Evolutionary conservation across 2,797 vertebrate genomes (phyloP), one percentile per base, ranked within the genome.

Genomic region (Bufotes viridis): DNA sequence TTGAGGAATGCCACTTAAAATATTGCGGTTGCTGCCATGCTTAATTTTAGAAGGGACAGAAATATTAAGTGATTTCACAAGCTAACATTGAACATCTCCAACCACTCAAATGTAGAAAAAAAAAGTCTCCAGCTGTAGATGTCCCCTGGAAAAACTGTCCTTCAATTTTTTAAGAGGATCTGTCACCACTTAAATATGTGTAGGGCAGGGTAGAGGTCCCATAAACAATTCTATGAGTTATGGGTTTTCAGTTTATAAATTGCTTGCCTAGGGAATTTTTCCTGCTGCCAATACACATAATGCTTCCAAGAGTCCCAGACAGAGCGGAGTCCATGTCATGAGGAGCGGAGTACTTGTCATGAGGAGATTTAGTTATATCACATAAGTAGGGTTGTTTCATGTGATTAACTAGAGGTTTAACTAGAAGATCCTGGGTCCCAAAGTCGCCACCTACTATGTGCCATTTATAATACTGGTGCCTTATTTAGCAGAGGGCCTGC

Each of bases 41-140:
- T 83, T 83, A 53, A 17, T 70, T 29, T 81, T 18, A 70, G 51
- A 72, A 29, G 49, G 26, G 81, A 29, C 51, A 57, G 24, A 84
- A 74, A 74, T 74, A 24, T 72, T 29, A 17, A 34, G 8, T n/a
- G 20, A 81, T 81, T 63, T 42, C 18, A 42, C 29, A 49, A 17
- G 7, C 11, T n/a, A 51, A 51, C 42, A 75, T 75, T 22, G n/a
- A 75, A 75, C 11, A 24, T 42, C 51, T 78, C 22, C 51, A 78
- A 78, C 49, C 20, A 78, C 51, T 78, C 12, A 2, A 55, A 49
- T 6, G 8, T 51, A 81, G 65, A 29, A 57, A 75, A 14, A 14
- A 69, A 58, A 70, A 29, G 53, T 72, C 53, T 9, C 7, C 13
- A 34, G 26, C 15, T 83, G 51, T 26, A 42, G 8, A 51, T 24